These are phyloP conservation scores for Menura novaehollandiae DNA, from an alignment of 2,113 vertebrate genomes.

Conservation along the genomic window DNA sequence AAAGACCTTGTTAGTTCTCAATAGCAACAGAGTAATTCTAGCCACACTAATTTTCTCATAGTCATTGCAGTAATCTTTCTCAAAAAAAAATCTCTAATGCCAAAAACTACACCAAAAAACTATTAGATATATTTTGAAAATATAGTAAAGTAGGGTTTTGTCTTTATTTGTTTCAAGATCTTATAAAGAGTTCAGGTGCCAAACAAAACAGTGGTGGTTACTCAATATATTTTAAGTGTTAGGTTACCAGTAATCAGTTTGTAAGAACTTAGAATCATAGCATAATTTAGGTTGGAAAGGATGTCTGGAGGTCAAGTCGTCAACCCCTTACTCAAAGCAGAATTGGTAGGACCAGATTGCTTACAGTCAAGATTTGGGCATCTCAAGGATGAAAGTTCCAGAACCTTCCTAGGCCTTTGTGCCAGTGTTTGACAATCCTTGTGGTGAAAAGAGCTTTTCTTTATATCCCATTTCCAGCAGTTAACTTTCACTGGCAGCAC, in stretches of 20 bases:
- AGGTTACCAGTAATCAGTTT: not conserved
- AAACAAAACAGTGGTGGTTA: not conserved
- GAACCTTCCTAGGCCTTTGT: not conserved
- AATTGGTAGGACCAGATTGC: not conserved
- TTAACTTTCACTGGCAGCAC: not conserved
- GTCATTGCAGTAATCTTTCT: not conserved
- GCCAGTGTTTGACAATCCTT: not conserved
- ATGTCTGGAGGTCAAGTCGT: not conserved
- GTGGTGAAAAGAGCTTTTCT: not conserved
- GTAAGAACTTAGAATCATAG: not conserved
- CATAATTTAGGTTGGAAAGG: not conserved
- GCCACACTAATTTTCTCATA: not conserved
- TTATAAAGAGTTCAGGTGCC: not conserved
- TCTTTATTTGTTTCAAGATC: not conserved
- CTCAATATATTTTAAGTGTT: not conserved
- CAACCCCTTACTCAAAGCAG: not conserved
- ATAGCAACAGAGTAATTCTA: not conserved
- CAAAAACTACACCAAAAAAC: not conserved
- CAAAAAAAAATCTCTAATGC: not conserved
- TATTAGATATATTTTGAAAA: not conserved
- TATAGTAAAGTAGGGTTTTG: not conserved
- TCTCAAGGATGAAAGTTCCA: not conserved
- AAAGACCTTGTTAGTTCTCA: not conserved
- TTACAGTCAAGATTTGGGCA: not conserved
- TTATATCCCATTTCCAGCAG: not conserved